Conservation (phyloP, 2,797 vertebrate genomes). For the Catharus ustulatus region DNA sequence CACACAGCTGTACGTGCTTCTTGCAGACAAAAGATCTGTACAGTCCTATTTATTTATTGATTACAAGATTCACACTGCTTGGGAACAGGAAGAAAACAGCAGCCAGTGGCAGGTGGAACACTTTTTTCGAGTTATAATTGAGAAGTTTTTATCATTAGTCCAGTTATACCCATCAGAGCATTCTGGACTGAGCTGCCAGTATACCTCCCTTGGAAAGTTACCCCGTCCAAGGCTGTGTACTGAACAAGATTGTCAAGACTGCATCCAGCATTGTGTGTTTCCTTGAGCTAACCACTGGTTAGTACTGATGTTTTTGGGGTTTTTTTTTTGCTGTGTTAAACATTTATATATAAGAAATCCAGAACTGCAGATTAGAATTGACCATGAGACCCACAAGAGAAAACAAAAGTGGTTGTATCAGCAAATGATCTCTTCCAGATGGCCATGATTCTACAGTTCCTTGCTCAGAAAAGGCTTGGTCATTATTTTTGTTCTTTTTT, state of each 20-base stretch:
- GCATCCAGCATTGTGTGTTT: background rate
- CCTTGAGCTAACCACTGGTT: background rate
- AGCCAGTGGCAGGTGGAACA: background rate
- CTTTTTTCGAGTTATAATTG: background rate
- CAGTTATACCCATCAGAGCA: background rate
- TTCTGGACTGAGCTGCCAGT: background rate
- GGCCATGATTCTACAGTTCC: background rate
- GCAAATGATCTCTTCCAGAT: background rate
- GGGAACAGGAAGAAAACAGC: constrained; percentile 25
- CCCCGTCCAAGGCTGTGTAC: background rate
- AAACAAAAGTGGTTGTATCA: background rate
- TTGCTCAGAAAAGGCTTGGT: background rate
- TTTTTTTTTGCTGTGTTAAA: background rate
- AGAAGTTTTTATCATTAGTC: constrained; percentile 16
- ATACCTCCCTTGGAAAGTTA: background rate
- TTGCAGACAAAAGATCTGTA: background rate
- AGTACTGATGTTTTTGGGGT: background rate
- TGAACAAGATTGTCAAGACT: background rate
- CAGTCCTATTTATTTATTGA: constrained; percentile 38
- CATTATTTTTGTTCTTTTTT: background rate
- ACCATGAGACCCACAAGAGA: background rate
- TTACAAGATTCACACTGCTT: background rate
- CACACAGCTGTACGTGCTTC: constrained; percentile 35
- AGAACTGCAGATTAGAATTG: background rate
- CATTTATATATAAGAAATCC: background rate